Conservation (phyloP, 2,797 vertebrate genomes). For the Coracias cyanogaster region DNA sequence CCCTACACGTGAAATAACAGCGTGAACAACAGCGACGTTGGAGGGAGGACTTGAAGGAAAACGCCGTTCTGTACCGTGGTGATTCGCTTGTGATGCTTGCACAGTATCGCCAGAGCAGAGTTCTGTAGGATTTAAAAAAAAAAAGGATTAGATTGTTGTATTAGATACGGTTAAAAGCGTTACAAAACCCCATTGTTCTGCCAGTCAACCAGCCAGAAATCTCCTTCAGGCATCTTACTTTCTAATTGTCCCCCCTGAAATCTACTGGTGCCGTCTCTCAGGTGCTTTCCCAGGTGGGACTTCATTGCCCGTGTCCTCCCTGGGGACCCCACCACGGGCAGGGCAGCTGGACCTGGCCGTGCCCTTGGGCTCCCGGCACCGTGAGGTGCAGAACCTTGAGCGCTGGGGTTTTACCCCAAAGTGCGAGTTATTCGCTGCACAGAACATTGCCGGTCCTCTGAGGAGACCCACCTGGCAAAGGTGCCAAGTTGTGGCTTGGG, state of each 20-base stretch:
- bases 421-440: not conserved
- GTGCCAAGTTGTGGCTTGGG: not conserved
- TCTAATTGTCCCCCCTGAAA: not conserved
- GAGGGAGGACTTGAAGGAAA: not conserved
- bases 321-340: rapidly evolving
- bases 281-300: too few species aligned
- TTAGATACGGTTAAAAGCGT: not conserved
- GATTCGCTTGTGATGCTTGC: not conserved
- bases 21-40: rapidly evolving
- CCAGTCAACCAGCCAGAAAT: not conserved
- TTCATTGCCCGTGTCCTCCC: too few species aligned
- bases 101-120: not conserved
- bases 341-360: not conserved
- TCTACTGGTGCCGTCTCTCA: not conserved
- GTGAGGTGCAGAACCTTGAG: rapidly evolving
- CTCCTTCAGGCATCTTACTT: not conserved
- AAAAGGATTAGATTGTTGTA: not conserved
- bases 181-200: not conserved
- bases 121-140: not conserved
- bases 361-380: rapidly evolving
- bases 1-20: rapidly evolving
- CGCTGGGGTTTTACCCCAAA: not conserved
- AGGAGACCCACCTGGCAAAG: not conserved
- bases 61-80: rapidly evolving
- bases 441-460: not conserved